Evolutionary conservation across 92 coral and sea anemone species (phyloP).

Genomic region (Epizoanthus rinbou): DNA sequence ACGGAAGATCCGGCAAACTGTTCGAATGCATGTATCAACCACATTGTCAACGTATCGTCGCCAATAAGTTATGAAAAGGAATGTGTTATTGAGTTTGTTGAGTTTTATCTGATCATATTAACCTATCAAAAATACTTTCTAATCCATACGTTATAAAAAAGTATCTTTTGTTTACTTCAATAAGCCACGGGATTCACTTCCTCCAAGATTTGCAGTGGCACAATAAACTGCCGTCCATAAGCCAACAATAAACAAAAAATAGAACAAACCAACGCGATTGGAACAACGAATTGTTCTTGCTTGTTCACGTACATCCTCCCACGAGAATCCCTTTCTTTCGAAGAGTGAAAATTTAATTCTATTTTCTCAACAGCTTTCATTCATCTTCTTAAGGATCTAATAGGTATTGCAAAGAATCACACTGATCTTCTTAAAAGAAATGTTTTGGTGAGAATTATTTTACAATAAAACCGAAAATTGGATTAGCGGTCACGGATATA

Average conservation of each 20-base stretch:
- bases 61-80: conserved; percentile 32
- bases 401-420: not conserved
- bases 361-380: conserved; percentile 9
- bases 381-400: not conserved
- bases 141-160: conserved; percentile 13
- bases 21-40: conserved; percentile 4
- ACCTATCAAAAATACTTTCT: conserved; percentile 28
- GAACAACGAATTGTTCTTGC: conserved; percentile 31
- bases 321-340: conserved; percentile 29
- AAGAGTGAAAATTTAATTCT: conserved; percentile 24
- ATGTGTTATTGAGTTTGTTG: conserved; percentile 25
- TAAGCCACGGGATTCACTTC: conserved; percentile 14
- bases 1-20: conserved; percentile 68
- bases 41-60: conserved; percentile 18
- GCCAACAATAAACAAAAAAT: conserved; percentile 28
- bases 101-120: conserved; percentile 25
- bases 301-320: conserved; percentile 15
- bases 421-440: not conserved
- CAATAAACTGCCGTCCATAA: conserved; percentile 23
- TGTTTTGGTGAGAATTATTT: not conserved
- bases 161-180: conserved; percentile 23
- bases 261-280: conserved; percentile 7
- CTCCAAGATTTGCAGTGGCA: conserved; percentile 9
- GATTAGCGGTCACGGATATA: not conserved
- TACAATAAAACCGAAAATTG: not conserved